Evolutionary conservation across 1,140 invertebrate species (phyloP).

Genomic region (Tetramorium parvispinum): DNA sequence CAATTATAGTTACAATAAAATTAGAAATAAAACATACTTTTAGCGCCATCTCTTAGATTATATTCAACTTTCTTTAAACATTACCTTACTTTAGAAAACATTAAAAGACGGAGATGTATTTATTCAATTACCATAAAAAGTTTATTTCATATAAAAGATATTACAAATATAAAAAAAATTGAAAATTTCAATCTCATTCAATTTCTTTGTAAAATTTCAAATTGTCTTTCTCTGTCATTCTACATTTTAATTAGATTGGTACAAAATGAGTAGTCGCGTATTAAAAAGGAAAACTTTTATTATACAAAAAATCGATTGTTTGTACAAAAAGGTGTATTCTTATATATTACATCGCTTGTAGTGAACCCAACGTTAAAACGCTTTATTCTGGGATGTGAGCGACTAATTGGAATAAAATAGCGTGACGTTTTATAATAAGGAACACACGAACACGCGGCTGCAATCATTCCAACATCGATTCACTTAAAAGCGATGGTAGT

Average conservation of each 20-base stretch:
- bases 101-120: neutral
- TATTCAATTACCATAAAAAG: neutral
- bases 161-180: neutral
- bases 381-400: neutral
- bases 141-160: conserved; percentile 15
- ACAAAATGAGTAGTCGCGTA: neutral
- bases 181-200: neutral
- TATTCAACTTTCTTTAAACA: neutral
- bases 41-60: conserved; percentile 17
- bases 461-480: conserved; percentile 14
- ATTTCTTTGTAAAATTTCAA: neutral
- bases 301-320: conserved; percentile 76
- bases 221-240: neutral
- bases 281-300: conserved; percentile 76
- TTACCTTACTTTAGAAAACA: neutral
- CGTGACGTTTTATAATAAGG: conserved; percentile 30
- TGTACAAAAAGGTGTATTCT: conserved; percentile 78
- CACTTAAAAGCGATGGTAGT: conserved; percentile 45
- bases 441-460: conserved; percentile 37
- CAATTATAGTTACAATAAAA: too few relatives aligned
- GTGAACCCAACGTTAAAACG: conserved; percentile 39
- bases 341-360: conserved; percentile 45
- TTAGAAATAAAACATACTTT: conserved; percentile 2
- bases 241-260: neutral
- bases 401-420: conserved; percentile 37